Evolutionary conservation across 2,113 vertebrate genomes (phyloP).

Genomic region (Podocnemis expansa): DNA sequence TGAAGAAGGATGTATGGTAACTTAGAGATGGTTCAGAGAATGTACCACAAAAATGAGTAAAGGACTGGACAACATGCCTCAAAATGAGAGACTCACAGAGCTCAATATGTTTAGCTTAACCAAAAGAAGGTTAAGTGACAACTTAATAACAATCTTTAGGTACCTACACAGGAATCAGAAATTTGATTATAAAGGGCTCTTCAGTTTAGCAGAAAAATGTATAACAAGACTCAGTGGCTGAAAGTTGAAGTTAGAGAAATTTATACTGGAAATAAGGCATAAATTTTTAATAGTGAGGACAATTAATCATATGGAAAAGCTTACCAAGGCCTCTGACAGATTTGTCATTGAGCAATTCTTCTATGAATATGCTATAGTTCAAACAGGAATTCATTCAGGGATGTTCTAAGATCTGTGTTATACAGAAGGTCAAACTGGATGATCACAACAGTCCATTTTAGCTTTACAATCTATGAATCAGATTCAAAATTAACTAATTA

Average conservation of each 20-base stretch:
- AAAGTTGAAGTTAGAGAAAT: not conserved
- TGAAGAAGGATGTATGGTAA: not conserved
- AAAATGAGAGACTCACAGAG: not conserved
- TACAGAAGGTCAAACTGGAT: not conserved
- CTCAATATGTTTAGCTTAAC: not conserved
- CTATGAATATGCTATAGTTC: not conserved
- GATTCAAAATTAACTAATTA: slow-evolving; percentile 6
- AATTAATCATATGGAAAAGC: not conserved
- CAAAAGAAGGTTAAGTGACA: not conserved
- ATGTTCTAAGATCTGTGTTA: not conserved
- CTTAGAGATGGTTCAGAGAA: not conserved
- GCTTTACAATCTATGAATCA: not conserved
- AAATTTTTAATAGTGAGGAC: not conserved
- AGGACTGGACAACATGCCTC: not conserved
- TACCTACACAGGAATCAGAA: not conserved
- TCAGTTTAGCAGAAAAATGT: not conserved
- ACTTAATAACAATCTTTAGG: not conserved
- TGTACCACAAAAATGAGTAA: not conserved
- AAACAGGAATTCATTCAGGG: not conserved
- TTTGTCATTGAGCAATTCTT: not conserved
- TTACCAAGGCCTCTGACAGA: not conserved
- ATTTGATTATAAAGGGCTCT: not conserved
- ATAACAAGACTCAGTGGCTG: not conserved
- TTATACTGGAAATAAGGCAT: not conserved
- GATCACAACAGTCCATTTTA: not conserved